These are phyloP conservation scores for Drosophila yooni DNA, from an alignment of 2,888 invertebrate species.

Conservation along the genomic window DNA sequence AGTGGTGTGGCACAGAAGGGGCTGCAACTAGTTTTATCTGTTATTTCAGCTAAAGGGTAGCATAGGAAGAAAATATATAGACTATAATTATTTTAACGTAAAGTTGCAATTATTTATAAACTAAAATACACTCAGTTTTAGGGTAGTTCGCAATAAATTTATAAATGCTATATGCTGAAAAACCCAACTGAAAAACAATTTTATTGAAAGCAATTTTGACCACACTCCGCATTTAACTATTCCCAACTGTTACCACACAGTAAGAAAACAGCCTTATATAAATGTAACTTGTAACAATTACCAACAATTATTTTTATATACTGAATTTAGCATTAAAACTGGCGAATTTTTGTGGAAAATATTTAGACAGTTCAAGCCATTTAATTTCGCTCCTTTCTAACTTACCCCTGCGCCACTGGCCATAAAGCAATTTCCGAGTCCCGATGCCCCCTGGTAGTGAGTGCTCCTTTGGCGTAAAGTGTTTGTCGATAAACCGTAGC, in stretches of 20 bases:
- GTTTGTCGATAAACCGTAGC: slow-evolving; percentile 74
- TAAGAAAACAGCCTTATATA: not conserved
- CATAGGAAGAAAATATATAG: too few relatives aligned
- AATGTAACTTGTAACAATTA: not conserved
- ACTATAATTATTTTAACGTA: not conserved
- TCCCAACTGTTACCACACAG: not conserved
- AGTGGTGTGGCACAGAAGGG: slow-evolving; percentile 28
- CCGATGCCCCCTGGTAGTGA: slow-evolving; percentile 35
- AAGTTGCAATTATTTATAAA: not conserved
- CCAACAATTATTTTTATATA: not conserved
- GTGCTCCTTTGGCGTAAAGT: slow-evolving; percentile 57
- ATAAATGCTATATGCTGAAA: not conserved
- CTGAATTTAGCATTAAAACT: not conserved
- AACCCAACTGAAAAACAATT: not conserved
- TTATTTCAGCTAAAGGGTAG: not conserved
- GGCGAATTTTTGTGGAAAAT: not conserved
- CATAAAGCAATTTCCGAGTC: slow-evolving; percentile 15
- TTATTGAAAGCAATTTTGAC: not conserved
- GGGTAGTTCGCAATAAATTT: not conserved
- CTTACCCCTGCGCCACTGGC: slow-evolving; percentile 33
- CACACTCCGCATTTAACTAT: not conserved
- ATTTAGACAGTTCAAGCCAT: not conserved
- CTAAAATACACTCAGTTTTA: too few relatives aligned
- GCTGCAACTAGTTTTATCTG: not conserved
- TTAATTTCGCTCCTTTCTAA: not conserved